Conservation (phyloP, 1,140 invertebrate genomes). For the Pentalonia nigronervosa region DNA sequence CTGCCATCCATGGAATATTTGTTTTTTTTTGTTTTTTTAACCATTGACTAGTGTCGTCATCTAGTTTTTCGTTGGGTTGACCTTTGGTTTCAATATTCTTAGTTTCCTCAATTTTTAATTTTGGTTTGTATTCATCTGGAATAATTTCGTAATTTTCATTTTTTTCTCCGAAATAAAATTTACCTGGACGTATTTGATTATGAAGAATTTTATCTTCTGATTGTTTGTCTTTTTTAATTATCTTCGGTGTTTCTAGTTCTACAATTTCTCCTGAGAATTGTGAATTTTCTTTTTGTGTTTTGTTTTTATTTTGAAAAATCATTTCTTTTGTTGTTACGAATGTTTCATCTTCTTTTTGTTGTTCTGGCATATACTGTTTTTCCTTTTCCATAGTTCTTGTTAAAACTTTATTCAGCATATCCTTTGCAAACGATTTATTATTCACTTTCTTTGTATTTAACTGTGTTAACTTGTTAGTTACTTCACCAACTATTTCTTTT, state of each 20-base stretch:
- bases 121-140: constrained; percentile 47
- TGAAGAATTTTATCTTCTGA: not conserved
- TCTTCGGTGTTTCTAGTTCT: not conserved
- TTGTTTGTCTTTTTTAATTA: too few relatives aligned
- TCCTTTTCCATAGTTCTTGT: constrained; percentile 46
- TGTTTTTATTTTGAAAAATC: not conserved
- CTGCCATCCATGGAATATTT: constrained; percentile 58
- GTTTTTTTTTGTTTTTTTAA: constrained; percentile 57
- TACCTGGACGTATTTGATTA: not conserved
- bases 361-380: not conserved
- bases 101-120: constrained; percentile 23
- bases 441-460: not conserved
- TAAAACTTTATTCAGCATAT: constrained; percentile 39
- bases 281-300: not conserved
- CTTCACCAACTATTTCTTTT: constrained; percentile 25
- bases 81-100: constrained; percentile 11
- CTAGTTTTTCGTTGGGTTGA: not conserved
- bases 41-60: too few relatives aligned
- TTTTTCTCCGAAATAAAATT: not conserved
- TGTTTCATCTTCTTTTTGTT: not conserved
- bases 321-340: not conserved
- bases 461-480: not conserved
- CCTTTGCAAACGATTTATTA: not conserved
- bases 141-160: constrained; percentile 47
- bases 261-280: too few relatives aligned